Conservation (phyloP, 2,113 vertebrate genomes). For the Murina feae region DNA sequence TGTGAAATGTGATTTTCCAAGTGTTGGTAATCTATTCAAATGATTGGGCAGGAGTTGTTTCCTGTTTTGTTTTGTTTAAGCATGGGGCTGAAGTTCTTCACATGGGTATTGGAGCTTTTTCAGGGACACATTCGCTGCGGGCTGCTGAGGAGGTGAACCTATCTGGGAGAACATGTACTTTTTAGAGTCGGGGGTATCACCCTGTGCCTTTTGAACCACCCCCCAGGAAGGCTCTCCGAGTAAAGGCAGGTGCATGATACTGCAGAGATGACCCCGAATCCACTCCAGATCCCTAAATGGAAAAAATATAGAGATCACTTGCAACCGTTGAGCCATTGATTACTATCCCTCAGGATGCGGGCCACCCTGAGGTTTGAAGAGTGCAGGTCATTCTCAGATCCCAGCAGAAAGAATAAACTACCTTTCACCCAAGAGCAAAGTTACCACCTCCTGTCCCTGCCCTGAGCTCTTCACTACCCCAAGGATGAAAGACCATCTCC, state of each 20-base stretch:
- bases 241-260: not conserved
- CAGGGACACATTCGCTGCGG: not conserved
- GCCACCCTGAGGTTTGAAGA: not conserved
- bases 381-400: not conserved
- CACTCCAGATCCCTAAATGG: not conserved
- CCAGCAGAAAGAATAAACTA: not conserved
- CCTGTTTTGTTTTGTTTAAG: not conserved
- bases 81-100: not conserved
- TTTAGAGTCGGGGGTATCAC: not conserved
- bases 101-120: not conserved
- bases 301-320: not conserved
- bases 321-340: not conserved
- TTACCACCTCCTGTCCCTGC: not conserved
- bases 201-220: not conserved
- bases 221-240: not conserved
- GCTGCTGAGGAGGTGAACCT: not conserved
- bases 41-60: not conserved
- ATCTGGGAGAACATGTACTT: not conserved
- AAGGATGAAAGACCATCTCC: not conserved
- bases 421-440: not conserved
- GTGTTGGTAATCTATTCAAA: not conserved
- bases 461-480: not conserved
- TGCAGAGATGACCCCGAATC: not conserved
- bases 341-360: not conserved
- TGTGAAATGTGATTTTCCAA: slow-evolving; percentile 37